Evolutionary conservation across 2,113 vertebrate species (phyloP).

Genomic region (Labeo catla): DNA sequence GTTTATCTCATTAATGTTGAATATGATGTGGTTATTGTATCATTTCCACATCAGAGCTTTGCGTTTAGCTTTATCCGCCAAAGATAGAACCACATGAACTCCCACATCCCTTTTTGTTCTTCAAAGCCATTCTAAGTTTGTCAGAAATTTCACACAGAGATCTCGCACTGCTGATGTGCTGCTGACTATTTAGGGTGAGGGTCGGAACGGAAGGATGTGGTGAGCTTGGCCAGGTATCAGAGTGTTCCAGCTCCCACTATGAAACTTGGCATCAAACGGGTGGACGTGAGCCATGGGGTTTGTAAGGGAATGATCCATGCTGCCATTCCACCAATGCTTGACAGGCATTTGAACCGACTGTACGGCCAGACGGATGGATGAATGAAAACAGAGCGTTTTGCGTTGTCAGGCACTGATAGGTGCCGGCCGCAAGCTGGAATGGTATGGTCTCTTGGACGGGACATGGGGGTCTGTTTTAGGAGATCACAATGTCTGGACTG

Average conservation of each 20-base stretch:
- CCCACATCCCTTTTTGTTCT: conserved; percentile 18
- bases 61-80: neutral
- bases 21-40: conserved; percentile 13
- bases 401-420: neutral
- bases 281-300: conserved; percentile 30
- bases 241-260: conserved; percentile 26
- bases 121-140: conserved; percentile 6
- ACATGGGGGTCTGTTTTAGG: conserved; percentile 10
- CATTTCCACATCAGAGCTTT: conserved; percentile 22
- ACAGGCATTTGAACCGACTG: conserved; percentile 33
- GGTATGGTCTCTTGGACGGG: conserved; percentile 30
- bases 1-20: conserved; percentile 17
- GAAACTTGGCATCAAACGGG: conserved; percentile 30
- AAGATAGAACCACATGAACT: conserved; percentile 18
- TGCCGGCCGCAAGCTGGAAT: neutral
- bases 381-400: conserved; percentile 4
- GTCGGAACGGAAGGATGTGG: conserved; percentile 35
- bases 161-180: conserved; percentile 12
- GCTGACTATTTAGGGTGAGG: conserved; percentile 35
- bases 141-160: conserved; percentile 26
- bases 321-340: conserved; percentile 1
- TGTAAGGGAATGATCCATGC: conserved; percentile 15
- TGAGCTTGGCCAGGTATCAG: conserved; percentile 42
- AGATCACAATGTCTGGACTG: conserved; percentile 39
- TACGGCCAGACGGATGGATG: neutral